Base-by-base conservation (phyloP, 2,888 invertebrate genomes). In the Caenorhabditis macrosperma region DNA sequence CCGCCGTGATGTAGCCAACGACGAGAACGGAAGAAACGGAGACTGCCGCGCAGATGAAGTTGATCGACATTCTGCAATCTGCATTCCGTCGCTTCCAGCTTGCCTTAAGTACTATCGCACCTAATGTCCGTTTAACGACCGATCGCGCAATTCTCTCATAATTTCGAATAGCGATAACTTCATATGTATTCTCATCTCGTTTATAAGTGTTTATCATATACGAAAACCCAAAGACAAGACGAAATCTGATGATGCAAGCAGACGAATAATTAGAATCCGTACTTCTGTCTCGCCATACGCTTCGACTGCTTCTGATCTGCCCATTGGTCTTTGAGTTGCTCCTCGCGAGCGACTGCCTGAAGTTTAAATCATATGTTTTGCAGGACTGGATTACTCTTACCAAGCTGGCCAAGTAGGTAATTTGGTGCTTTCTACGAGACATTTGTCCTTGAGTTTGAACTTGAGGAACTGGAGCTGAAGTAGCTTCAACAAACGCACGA, bases 371-470 rank as follows among this genome's bases (percentile, higher is more conserved):
- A 20, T 22, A 17, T 20, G n/a, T 33, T 33, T 7, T 60, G 17
- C 10, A 30, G 3, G 35, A 57, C 48, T 15, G 28, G 61, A 55
- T 2, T 17, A 24, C 17, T 2, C 50, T 60, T 64, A 82, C 86
- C 76, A 86, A 50, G 44, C 84, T 84, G 4, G 90, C 90, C 60
- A 90, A 81, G 79, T 90, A 88, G 10, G 90, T 90, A 78, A 90
- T 90, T 80, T 90, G 90, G 71, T 90, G 88, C 74, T 90, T 90
- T 76, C 84, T 84, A 74, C 89, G 84, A 9, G 90, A 86, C 57
- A 81, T 75, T 64, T 82, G 82, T 57, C 80, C 80, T 48, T 57
- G 74, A n/a, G 60, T 75, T 20, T 71, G 77, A 0, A 82, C 67
- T 38, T 71, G 75, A 24, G 85, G 82, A 22, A 82, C 46, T n/a